These are phyloP conservation scores for Phocides pigmalion DNA, from an alignment of 1,140 invertebrate genomes.

Conservation along the genomic window DNA sequence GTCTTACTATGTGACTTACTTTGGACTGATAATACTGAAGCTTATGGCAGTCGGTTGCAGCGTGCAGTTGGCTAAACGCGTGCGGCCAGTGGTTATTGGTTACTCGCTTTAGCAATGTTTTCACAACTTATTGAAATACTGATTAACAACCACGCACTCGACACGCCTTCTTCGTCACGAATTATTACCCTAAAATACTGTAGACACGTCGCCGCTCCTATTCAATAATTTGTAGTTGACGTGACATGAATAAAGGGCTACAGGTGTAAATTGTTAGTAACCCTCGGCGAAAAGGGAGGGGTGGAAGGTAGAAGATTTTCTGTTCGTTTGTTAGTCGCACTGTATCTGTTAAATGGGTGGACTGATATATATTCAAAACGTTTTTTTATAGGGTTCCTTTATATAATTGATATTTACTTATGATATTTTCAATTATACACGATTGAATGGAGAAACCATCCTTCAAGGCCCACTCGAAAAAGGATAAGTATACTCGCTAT, in stretches of 20 bases:
- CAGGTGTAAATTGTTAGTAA: not conserved
- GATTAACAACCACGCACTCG: slow-evolving; percentile 52
- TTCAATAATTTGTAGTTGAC: not conserved
- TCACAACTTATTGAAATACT: slow-evolving; percentile 63
- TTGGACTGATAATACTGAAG: not conserved
- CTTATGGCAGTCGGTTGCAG: not conserved
- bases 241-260: not conserved
- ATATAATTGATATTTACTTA: too few species aligned
- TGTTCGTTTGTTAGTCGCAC: too few species aligned
- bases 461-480: not conserved
- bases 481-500: not conserved
- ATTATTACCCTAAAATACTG: slow-evolving; percentile 13
- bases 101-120: slow-evolving; percentile 56
- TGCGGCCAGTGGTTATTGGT: not conserved
- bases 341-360: too few species aligned
- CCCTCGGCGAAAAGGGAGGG: too few species aligned
- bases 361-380: too few species aligned
- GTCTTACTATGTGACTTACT: too few species aligned
- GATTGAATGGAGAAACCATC: too few species aligned
- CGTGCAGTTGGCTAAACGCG: slow-evolving; percentile 12
- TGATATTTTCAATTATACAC: too few species aligned
- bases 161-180: slow-evolving; percentile 31
- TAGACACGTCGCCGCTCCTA: not conserved
- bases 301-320: too few species aligned
- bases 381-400: too few species aligned